These are phyloP conservation scores for Sakesphorus luctuosus DNA, from an alignment of 2,113 vertebrate species.

Conservation along the genomic window DNA sequence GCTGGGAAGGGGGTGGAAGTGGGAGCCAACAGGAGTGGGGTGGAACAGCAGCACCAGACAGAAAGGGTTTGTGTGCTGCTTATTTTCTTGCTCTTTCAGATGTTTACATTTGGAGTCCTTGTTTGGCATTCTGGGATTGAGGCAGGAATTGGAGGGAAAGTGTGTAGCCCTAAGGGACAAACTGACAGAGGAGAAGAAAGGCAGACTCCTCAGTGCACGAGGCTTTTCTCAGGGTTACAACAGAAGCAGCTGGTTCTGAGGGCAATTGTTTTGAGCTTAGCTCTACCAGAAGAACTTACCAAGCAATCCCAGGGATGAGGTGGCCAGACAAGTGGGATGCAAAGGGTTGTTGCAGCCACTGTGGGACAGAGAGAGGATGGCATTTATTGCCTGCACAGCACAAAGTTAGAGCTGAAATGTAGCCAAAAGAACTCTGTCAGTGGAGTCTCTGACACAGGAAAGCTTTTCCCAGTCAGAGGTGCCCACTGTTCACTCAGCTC, in stretches of 20 bases:
- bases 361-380: background rate
- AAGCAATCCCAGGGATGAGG: background rate
- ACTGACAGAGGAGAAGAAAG: background rate
- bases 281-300: background rate
- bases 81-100: slow-evolving; percentile 45
- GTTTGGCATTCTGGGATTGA: background rate
- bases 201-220: background rate
- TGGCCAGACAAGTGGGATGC: background rate
- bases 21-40: background rate
- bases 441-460: background rate
- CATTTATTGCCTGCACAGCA: background rate
- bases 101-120: background rate
- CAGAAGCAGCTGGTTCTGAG: background rate
- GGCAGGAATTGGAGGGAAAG: background rate
- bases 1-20: background rate
- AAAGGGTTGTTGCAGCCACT: background rate
- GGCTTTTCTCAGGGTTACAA: background rate
- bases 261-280: background rate
- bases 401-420: background rate
- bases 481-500: background rate
- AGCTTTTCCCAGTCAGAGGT: background rate
- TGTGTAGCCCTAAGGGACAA: background rate
- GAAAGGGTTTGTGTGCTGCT: background rate
- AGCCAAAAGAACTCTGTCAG: background rate
- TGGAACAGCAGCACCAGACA: background rate